Base-by-base conservation (phyloP, 1,140 invertebrate genomes). In the Drosophila repleta region DNA sequence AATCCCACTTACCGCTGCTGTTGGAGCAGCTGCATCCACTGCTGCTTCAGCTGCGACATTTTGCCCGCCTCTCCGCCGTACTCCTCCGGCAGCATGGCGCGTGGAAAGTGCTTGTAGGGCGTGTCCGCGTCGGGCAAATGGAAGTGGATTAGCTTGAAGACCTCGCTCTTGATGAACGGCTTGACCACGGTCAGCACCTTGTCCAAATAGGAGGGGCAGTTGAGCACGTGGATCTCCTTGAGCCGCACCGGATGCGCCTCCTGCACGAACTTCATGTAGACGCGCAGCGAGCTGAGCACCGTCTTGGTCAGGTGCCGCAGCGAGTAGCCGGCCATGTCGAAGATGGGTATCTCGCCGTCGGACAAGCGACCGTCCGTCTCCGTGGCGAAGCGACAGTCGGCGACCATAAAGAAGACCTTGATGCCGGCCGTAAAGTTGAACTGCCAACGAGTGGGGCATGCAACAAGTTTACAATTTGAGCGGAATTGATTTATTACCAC, bases 161-260 rank as follows among this genome's bases (percentile, higher is more conserved):
- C 93, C 91, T 96, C 95, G 29, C 93, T 92, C 90, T 95, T 95
- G 39, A 95, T 93, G 66, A 95, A 94, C 0, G 95, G 94, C 84
- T 94, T 95, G 43, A 94, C 92, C 39, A 96, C 90, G 21, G 92
- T 92, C 76, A 94, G 92, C 51, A 95, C 92, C 76, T 94, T 94
- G 81, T 95, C 94, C 74, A 95, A 92, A 89, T 94, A 95, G 1
- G 93, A 91, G 1, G 94, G 93, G 1, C 93, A 93, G 76, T 95
- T 95, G 45, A 95, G 93, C 26, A 96, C 94, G 91, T 96, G 95
- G 18, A 96, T 94, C 67, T 94, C 94, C 88, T 95, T 96, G 61
- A 96, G 92, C 52, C 95, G 93, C 39, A 95, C 93, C 1, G 95
- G 96, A 85, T 96, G 95, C 1, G 95, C 95, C 92, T 96, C 95